These are phyloP conservation scores for Zaprionus africanus DNA, from an alignment of 1,140 invertebrate genomes.

Conservation along the genomic window DNA sequence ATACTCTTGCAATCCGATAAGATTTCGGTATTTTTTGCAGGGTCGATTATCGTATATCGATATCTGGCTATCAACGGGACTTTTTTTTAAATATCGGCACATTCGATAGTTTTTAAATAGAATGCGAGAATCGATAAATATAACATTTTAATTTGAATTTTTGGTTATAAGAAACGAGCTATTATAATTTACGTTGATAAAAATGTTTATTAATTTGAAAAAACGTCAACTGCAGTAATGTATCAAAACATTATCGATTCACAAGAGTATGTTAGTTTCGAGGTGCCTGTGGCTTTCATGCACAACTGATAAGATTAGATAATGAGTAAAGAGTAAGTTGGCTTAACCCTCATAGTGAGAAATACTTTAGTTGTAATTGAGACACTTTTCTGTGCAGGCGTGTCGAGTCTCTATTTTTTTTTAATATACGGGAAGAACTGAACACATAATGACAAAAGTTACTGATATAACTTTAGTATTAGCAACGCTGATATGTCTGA, in stretches of 20 bases:
- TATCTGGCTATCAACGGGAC: neutral
- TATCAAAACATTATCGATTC: neutral
- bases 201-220: neutral
- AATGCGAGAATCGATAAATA: neutral
- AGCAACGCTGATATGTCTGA: conserved; percentile 1
- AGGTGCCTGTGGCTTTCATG: neutral
- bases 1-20: conserved; percentile 1
- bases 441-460: conserved; percentile 17
- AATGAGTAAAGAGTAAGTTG: conserved; percentile 26
- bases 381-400: conserved; percentile 11
- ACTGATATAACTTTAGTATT: neutral
- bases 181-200: neutral
- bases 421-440: neutral
- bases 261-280: neutral
- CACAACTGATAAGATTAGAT: conserved; percentile 45
- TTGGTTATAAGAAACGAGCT: neutral
- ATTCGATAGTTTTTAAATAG: neutral
- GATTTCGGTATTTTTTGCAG: neutral
- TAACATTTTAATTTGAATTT: neutral
- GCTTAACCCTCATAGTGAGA: conserved; percentile 21
- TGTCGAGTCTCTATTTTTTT: neutral
- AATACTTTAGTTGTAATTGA: conserved; percentile 36
- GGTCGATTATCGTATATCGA: neutral
- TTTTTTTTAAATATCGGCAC: neutral
- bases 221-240: neutral